Evolutionary conservation across 2,888 invertebrate species (phyloP).

Genomic region (Agrotis exclamationis): DNA sequence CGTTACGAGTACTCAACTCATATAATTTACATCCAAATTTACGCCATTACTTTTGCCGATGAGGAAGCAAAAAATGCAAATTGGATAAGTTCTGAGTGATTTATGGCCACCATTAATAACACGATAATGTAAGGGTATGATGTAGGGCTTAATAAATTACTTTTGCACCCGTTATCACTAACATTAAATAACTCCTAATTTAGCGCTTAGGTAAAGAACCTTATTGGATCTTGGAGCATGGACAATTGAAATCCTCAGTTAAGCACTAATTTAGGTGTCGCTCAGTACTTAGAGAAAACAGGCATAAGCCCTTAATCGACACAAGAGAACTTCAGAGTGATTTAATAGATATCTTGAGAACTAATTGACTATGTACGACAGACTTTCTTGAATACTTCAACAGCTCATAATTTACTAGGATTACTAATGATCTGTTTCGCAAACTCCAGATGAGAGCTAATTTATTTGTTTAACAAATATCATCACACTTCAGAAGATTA

Average conservation of each 20-base stretch:
- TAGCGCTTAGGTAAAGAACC: no score
- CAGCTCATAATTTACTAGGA: not conserved
- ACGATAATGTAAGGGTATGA: constrained; percentile 4
- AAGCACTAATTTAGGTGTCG: no score
- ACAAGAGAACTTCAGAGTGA: not conserved
- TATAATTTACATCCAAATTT: not conserved
- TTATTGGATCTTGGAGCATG: no score
- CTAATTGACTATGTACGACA: constrained; percentile 26
- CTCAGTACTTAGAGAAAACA: no score
- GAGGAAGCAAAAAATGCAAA: constrained; percentile 41
- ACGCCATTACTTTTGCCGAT: not conserved
- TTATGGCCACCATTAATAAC: constrained; percentile 43
- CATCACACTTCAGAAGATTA: no score
- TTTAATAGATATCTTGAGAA: constrained; percentile 18
- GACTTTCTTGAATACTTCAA: not conserved
- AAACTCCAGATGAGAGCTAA: not conserved
- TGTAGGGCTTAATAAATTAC: constrained; percentile 39
- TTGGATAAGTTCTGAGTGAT: constrained; percentile 26
- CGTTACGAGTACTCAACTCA: not conserved
- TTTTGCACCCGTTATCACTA: not conserved
- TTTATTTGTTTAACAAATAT: not conserved
- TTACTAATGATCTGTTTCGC: not conserved
- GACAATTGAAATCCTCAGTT: no score
- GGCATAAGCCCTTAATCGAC: not conserved
- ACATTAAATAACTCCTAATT: not conserved